Evolutionary conservation across 2,113 vertebrate genomes (phyloP).

Genomic region (Monarcha castaneiventris): DNA sequence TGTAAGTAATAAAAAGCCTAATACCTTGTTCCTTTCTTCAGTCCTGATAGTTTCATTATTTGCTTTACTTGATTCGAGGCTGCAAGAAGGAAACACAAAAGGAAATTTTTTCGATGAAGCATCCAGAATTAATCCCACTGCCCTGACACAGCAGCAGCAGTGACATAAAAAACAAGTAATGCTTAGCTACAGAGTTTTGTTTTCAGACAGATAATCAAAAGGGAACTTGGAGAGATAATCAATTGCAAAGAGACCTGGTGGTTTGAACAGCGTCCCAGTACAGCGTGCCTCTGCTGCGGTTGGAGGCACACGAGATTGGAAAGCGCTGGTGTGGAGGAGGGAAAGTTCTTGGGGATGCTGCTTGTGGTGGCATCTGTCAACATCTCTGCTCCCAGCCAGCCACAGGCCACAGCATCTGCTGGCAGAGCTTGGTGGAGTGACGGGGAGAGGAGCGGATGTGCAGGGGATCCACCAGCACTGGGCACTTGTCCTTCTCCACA

Average conservation of each 20-base stretch:
- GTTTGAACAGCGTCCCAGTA: background rate
- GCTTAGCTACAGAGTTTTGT: conserved; percentile 47
- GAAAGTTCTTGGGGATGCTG: background rate
- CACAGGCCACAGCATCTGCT: no score
- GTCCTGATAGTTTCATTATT: conserved; percentile 20
- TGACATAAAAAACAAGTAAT: conserved; percentile 38
- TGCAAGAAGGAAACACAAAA: background rate
- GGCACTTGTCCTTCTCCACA: background rate
- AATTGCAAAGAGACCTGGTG: background rate
- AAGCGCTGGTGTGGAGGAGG: fast-evolving
- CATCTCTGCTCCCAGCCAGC: background rate
- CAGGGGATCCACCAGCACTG: fast-evolving
- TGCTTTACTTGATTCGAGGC: conserved; percentile 20
- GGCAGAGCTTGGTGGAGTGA: background rate
- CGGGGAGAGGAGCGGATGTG: background rate
- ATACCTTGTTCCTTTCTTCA: background rate
- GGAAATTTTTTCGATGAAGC: background rate
- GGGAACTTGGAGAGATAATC: background rate
- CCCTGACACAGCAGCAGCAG: conserved; percentile 12
- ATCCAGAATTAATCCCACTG: conserved; percentile 12
- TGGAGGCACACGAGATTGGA: background rate
- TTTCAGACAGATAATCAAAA: conserved; percentile 61
- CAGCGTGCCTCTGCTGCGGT: fast-evolving
- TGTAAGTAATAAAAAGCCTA: conserved; percentile 12
- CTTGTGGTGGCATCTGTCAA: background rate